phyloP scores from a whole-genome alignment of 2,888 invertebrate species.

The Agrochola circellaris region DNA sequence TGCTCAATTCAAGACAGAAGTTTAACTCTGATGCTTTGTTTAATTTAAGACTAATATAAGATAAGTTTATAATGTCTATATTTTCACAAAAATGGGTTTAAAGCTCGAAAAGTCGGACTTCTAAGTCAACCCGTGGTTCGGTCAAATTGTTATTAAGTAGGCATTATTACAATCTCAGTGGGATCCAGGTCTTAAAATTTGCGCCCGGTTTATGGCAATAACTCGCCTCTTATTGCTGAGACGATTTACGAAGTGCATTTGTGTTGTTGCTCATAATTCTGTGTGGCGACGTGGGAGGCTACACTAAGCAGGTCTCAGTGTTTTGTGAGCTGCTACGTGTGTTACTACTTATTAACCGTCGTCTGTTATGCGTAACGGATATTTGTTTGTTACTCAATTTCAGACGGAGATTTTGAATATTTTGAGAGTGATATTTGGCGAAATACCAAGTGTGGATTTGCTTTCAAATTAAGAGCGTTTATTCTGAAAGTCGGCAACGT shows the following conservation, averaged over 20 bases:
- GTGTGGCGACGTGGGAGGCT: neutral
- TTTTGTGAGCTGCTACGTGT: conserved; percentile 2
- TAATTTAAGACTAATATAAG: neutral
- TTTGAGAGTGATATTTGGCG: neutral
- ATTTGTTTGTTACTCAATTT: neutral
- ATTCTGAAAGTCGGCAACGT: no score
- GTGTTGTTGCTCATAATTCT: conserved; percentile 42
- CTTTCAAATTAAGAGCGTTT: neutral
- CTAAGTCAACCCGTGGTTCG: neutral
- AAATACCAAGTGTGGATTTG: neutral
- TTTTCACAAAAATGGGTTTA: neutral
- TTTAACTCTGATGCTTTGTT: neutral
- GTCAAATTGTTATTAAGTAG: neutral
- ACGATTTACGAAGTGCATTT: conserved; percentile 37
- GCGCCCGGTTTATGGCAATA: neutral
- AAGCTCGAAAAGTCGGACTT: neutral
- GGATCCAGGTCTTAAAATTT: neutral
- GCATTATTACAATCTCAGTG: neutral
- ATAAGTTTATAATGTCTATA: neutral
- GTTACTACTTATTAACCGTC: neutral
- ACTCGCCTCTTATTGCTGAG: neutral
- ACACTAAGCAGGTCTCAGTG: conserved; percentile 23
- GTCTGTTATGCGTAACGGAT: neutral
- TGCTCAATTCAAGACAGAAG: no score
- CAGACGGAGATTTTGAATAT: neutral